A percentile compares a stretch with the other conserved stretches of the same genome.
phyloP scores from a whole-genome alignment of 2,888 invertebrate species.

The Hyalella azteca region DNA sequence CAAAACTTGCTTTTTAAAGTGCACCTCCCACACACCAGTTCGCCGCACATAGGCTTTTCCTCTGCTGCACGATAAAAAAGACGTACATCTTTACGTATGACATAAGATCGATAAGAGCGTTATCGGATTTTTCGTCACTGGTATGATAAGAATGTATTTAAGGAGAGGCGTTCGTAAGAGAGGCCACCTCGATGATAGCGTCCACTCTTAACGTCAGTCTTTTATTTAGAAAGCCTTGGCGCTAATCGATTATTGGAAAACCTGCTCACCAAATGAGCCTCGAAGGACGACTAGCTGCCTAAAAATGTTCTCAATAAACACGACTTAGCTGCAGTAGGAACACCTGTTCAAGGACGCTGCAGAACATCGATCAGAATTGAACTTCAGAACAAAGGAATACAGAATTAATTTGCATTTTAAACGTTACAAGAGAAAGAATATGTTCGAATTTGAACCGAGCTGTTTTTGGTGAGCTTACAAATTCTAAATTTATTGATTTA shows the following conservation, averaged over 20 bases:
- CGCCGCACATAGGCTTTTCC: too few species aligned
- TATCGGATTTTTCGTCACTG: not conserved
- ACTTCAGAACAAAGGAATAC: too few species aligned
- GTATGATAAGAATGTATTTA: not conserved
- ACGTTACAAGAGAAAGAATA: too few species aligned
- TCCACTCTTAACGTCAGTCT: not conserved
- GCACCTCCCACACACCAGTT: not conserved
- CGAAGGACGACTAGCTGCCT: not conserved
- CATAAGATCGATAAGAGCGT: not conserved
- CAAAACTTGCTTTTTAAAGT: too few species aligned
- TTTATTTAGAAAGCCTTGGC: not conserved
- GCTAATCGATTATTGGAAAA: constrained; percentile 29
- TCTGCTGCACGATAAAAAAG: too few species aligned
- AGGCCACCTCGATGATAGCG: not conserved
- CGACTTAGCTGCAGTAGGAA: not conserved
- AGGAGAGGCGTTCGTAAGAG: not conserved
- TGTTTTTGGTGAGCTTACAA: too few species aligned
- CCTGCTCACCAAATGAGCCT: not conserved
- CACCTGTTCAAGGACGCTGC: not conserved
- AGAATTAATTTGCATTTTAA: too few species aligned
- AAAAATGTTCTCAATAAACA: not conserved
- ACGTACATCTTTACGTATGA: not conserved
- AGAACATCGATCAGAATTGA: too few species aligned
- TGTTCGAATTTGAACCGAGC: too few species aligned
- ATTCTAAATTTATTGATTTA: too few species aligned